Base-by-base conservation (phyloP, 2,797 vertebrate genomes). In the Malacoraja senta region DNA sequence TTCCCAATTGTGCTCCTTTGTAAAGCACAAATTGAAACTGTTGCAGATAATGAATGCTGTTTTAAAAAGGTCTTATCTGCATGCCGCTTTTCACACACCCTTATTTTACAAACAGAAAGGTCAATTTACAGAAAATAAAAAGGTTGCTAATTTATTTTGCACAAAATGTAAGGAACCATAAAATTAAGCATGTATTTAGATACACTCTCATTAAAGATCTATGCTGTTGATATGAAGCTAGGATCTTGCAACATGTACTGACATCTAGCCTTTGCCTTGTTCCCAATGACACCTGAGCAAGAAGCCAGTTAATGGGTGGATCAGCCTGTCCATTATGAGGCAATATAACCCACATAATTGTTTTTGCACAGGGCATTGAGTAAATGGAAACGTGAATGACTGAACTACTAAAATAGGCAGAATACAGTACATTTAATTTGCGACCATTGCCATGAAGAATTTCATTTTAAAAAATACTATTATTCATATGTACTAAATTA, bases 351-450 rank as follows among this genome's bases (percentile, higher is more conserved):
- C 38, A 38, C 1, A 53, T 58, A n/a, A 24, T 13, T 74, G 61
- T 32, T 72, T 72, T 72, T 92, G 38, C 24, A 76, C 65, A 76
- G 24, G 90, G 38, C 68, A 74, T 21, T 76, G 76, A 92, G 35
- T 76, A 68, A 88, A 92, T 74, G 8, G 35, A 74, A 92, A 92
- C 74, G 71, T 74, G 71, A 53, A 92, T 71, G 68, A 74, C 53
- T 92, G 24, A 58, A 53, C 71, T 3, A 15, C 58, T 92, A 38
- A 74, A 72, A 72, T 76, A 29, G 72, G 90, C 29, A 12, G 26
- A 91, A 91, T 68, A 76, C 24, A 74, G 35, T 76, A 53, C 10
- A 7, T 71, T 76, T 92, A 71, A 74, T 91, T 91, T 76, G n/a
- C 15, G 53, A 74, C 12, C 24, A 72, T n/a, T 65, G 12, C 68